Percentiles rank a stretch among this genome's conserved stretches.
phyloP scores from a whole-genome alignment of 2,113 vertebrate genomes.

The Periophthalmodon schlosseri region DNA sequence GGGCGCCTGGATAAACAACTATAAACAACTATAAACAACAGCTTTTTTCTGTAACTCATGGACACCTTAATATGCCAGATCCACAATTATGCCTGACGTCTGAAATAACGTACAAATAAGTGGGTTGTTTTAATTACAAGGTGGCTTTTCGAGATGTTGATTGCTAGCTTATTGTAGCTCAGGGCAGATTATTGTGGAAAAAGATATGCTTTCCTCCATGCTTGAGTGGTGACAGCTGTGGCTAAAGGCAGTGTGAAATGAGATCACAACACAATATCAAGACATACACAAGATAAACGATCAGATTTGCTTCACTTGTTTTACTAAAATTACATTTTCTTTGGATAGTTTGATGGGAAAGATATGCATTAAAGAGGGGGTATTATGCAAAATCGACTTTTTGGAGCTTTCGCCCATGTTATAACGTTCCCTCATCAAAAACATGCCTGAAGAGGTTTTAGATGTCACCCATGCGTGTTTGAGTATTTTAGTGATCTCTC shows the following conservation, averaged over 20 bases:
- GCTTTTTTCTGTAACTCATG: constrained; percentile 15
- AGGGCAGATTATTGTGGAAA: neutral
- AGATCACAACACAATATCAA: neutral
- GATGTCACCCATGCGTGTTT: no score
- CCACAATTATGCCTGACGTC: constrained; percentile 8
- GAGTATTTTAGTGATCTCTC: no score
- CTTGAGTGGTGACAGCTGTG: neutral
- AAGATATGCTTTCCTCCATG: neutral
- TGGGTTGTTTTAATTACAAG: constrained; percentile 2
- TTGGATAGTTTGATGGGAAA: neutral
- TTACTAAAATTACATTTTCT: neutral
- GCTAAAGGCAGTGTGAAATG: constrained; percentile 6
- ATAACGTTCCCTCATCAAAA: no score
- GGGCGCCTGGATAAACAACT: constrained; percentile 13
- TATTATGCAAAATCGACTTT: no score
- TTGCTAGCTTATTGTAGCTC: neutral
- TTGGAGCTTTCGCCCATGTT: no score
- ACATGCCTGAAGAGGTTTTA: no score
- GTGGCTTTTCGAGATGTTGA: neutral
- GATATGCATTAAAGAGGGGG: neutral
- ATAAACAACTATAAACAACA: constrained; percentile 22
- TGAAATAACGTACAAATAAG: constrained; percentile 11
- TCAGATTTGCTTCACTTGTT: neutral
- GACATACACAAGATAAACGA: neutral
- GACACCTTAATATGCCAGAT: constrained; percentile 19